phyloP scores from a whole-genome alignment of 2,113 vertebrate genomes.

The Syrrhaptes paradoxus region DNA sequence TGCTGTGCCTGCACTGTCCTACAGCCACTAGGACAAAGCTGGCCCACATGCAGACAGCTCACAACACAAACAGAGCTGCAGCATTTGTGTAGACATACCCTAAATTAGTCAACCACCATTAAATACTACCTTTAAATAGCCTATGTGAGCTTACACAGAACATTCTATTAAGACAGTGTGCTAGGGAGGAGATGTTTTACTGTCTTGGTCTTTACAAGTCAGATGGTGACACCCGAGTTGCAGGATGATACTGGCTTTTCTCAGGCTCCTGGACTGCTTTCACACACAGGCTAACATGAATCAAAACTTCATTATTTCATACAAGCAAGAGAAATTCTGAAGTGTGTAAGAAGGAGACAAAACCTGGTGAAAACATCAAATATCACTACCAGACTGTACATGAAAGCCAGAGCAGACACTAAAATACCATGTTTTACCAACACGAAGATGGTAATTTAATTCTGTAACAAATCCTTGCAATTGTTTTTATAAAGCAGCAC shows the following conservation, averaged over 20 bases:
- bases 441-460: not conserved
- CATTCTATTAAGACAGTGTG: conserved; percentile 28
- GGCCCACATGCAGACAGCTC: not conserved
- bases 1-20: not conserved
- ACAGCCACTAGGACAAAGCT: not conserved
- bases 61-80: not conserved
- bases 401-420: not conserved
- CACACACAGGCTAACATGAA: not conserved
- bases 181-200: too few species aligned
- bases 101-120: conserved; percentile 19
- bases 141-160: conserved; percentile 36
- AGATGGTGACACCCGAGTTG: not conserved
- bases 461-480: not conserved
- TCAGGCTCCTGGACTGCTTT: not conserved
- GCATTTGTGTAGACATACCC: conserved; percentile 9
- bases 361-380: not conserved
- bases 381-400: not conserved
- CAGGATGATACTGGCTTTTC: not conserved
- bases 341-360: not conserved
- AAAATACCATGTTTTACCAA: not conserved
- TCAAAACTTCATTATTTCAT: not conserved
- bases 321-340: not conserved
- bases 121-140: conserved; percentile 53
- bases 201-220: conserved; percentile 20
- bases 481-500: not conserved